These are phyloP conservation scores for Catalaphyllia jardinei DNA, from an alignment of 64 coral and sea anemone genomes.

Conservation along the genomic window DNA sequence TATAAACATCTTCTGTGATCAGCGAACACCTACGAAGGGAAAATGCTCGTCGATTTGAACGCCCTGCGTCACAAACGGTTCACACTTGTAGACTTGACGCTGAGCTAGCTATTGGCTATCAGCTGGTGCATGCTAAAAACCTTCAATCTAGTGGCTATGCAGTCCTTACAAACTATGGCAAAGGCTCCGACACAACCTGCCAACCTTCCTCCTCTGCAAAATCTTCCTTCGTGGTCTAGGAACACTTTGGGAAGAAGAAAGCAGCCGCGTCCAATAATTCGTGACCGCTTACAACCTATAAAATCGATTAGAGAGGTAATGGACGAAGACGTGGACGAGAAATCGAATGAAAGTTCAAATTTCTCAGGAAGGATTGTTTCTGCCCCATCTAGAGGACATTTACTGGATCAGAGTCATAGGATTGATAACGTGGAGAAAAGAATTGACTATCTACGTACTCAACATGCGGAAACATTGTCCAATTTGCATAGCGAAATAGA, in stretches of 20 bases:
- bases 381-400: slow-evolving; percentile 60
- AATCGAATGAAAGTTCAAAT: slow-evolving; percentile 67
- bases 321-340: slow-evolving; percentile 34
- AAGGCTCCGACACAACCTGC: slow-evolving; percentile 79
- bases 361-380: slow-evolving; percentile 73
- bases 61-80: neutral
- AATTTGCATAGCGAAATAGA: slow-evolving; percentile 91
- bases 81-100: neutral
- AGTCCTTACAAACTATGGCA: slow-evolving; percentile 80
- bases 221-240: slow-evolving; percentile 92
- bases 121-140: neutral
- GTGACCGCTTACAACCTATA: slow-evolving; percentile 76
- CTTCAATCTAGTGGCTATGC: slow-evolving; percentile 49
- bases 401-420: slow-evolving; percentile 64
- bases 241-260: slow-evolving; percentile 80
- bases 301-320: slow-evolving; percentile 57
- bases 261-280: slow-evolving; percentile 77
- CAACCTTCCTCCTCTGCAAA: slow-evolving; percentile 82
- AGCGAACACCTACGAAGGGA: neutral
- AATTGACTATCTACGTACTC: slow-evolving; percentile 67
- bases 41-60: slow-evolving; percentile 17
- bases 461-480: slow-evolving; percentile 71
- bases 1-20: neutral
- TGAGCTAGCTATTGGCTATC: neutral
- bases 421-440: slow-evolving; percentile 77